phyloP scores from a whole-genome alignment of 2,888 invertebrate genomes.

The Caenorhabditis doughertyi region DNA sequence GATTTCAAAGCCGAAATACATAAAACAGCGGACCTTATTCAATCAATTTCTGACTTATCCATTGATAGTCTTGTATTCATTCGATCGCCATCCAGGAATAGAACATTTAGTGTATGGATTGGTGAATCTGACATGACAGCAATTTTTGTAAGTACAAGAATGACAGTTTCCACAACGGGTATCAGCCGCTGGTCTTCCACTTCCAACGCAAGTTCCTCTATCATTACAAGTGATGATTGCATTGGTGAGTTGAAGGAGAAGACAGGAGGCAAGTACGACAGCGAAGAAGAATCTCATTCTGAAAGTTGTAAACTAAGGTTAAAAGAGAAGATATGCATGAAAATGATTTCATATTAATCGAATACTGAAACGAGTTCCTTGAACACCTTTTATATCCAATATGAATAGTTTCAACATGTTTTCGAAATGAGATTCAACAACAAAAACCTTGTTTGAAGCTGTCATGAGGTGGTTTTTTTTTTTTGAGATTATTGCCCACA shows the following conservation, averaged over 20 bases:
- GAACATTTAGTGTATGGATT: background rate
- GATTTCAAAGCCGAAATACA: background rate
- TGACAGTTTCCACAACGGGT: background rate
- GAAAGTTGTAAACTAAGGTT: background rate
- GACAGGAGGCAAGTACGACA: background rate
- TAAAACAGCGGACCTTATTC: background rate
- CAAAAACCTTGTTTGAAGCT: too few relatives aligned
- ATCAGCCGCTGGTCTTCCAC: background rate
- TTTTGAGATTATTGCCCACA: too few relatives aligned
- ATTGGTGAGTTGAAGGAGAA: background rate
- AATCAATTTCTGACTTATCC: background rate
- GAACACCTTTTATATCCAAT: too few relatives aligned
- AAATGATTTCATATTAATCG: background rate
- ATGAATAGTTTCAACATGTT: too few relatives aligned
- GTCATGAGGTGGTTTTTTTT: too few relatives aligned
- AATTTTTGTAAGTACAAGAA: constrained; percentile 1
- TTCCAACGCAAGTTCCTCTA: background rate
- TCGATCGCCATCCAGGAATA: background rate
- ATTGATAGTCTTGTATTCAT: background rate
- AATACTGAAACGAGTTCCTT: background rate
- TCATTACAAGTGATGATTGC: background rate
- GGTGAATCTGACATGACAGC: background rate
- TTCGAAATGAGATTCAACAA: too few relatives aligned
- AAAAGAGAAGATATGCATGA: background rate
- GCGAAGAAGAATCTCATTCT: background rate